Percentiles rank a stretch among this genome's conserved stretches.
phyloP scores from a whole-genome alignment of 2,113 vertebrate species.

The Hystrix brachyura region DNA sequence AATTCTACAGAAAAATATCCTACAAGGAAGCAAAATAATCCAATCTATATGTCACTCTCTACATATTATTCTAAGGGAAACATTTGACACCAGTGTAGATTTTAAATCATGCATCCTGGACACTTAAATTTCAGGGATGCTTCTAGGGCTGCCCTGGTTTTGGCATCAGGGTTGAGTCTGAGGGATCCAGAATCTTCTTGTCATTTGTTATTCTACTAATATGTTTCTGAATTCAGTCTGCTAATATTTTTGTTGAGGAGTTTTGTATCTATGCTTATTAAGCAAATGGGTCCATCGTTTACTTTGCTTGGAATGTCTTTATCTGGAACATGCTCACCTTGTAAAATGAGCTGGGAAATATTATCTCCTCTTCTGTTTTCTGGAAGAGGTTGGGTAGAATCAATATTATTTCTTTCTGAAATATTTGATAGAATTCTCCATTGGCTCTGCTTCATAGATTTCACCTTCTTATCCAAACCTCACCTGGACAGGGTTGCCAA shows the following conservation, averaged over 20 bases:
- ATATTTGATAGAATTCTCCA: background rate
- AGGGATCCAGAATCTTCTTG: background rate
- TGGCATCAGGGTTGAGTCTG: background rate
- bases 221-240: background rate
- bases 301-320: background rate
- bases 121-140: background rate
- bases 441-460: background rate
- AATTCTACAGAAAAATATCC: background rate
- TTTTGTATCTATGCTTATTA: slow-evolving; percentile 25
- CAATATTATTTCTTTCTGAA: slow-evolving; percentile 9
- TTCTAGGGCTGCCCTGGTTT: background rate
- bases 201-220: background rate
- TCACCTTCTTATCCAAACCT: background rate
- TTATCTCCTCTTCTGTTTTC: background rate
- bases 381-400: background rate
- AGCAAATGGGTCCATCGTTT: background rate
- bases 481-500: background rate
- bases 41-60: background rate
- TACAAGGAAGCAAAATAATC: slow-evolving; percentile 4
- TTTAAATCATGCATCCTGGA: background rate
- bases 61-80: background rate
- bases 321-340: background rate
- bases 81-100: background rate
- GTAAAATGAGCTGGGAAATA: background rate
- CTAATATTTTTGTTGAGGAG: background rate